A percentile compares a stretch with the other conserved stretches of the same genome.
phyloP scores from a whole-genome alignment of 35 echinoderm and acorn worm species.

The Anneissia japonica region DNA sequence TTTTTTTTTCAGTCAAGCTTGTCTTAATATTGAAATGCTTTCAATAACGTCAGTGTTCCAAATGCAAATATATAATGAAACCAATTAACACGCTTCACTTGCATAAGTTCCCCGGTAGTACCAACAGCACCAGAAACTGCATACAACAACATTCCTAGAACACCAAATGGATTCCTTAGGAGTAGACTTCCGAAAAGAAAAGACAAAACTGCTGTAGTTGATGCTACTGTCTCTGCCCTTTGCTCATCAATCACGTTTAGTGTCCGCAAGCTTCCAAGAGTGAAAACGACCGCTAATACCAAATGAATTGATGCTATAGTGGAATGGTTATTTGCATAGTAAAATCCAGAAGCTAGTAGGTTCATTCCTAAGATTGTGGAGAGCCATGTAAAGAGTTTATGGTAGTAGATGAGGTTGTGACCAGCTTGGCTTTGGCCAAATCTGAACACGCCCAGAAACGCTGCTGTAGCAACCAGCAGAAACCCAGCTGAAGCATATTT shows the following conservation, averaged over 20 bases:
- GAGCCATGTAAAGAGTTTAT: conserved; percentile 57
- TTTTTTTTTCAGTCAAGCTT: no score
- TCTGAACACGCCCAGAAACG: conserved; percentile 50
- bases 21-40: conserved; percentile 54
- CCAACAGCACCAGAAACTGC: conserved; percentile 57
- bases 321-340: conserved; percentile 39
- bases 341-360: conserved; percentile 55
- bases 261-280: conserved; percentile 33
- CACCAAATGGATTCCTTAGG: conserved; percentile 63
- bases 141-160: conserved; percentile 65
- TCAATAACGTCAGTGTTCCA: conserved; percentile 59
- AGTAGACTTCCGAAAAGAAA: conserved; percentile 54
- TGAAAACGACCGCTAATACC: conserved; percentile 19
- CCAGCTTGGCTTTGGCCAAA: conserved; percentile 35
- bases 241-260: conserved; percentile 4
- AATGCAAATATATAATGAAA: conserved; percentile 92
- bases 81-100: conserved; percentile 71
- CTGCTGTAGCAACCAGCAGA: conserved; percentile 46
- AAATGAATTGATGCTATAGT: conserved; percentile 29
- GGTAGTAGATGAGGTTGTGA: conserved; percentile 23
- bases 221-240: conserved; percentile 15
- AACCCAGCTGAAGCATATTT: conserved; percentile 57
- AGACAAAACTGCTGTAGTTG: conserved; percentile 51
- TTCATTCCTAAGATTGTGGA: conserved; percentile 49
- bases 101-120: conserved; percentile 42